Base-by-base conservation (phyloP, 2,113 vertebrate species). In the Stictonetta naevosa region DNA sequence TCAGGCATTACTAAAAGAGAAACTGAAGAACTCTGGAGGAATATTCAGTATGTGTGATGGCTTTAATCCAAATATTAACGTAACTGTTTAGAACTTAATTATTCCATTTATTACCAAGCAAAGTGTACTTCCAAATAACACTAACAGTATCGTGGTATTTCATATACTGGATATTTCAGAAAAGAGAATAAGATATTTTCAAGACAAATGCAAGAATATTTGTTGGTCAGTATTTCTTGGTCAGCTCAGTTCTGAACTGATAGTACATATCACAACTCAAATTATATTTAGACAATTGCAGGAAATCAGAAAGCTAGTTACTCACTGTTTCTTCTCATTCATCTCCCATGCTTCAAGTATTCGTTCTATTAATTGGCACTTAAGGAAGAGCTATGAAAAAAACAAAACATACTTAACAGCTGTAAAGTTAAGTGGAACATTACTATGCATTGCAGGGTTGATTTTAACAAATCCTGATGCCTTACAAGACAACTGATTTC, bases 301-400 rank as follows among this genome's bases (percentile, higher is more conserved):
- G 10, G 72, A 50, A 93, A 68, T 19, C 3, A 62, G 28, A 94
- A 80, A 68, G 92, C 38, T 16, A 48, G 83, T 52, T 93, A 99
- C 99, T 99, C 97, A 99, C 99, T 99, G 99, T 95, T 99, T 99
- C 96, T 99, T 99, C 95, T 99, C 99, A 83, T 99, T 99, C 97
- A 98, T 98, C 87, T 98, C 98, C 99, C 99, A 99, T 21, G 99
- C 99, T 55, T 99, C 99, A 95, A 99, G 96, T 97, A 99, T 99
- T 98, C 99, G 98, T 97, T 99, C 99, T 96, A 99, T 98, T 97
- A 99, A 98, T 90, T 99, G 98, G 98, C 99, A 99, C 98, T 99
- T 99, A 97, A 99, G 98, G 98, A 99, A 99, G 86, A 99, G 98
- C 99, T 99, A 72, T 48, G 55, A 81, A 94, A 80, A 95, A 84